Evolutionary conservation across 1,140 invertebrate genomes (phyloP), one percentile per base, ranked within the genome.

Genomic region (Procambarus virginalis): DNA sequence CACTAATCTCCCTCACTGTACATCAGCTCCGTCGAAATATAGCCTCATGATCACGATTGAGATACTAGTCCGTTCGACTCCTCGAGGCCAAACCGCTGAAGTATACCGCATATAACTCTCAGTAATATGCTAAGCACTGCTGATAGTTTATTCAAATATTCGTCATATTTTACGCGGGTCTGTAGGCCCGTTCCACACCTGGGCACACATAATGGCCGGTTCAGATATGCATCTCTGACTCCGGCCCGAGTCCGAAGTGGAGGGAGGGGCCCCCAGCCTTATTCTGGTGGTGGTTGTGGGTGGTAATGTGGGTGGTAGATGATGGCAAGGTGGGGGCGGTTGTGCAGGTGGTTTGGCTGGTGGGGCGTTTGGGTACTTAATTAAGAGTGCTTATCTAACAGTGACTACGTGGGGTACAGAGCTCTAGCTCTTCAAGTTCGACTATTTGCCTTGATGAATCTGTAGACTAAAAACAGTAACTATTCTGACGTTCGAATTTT

Each of bases 91-190:
- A 10, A 12, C 12, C 51, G 80, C 22, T 82, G 80, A 82, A 68
- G 80, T 60, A 60, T 82, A 64, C 80, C 80, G 58, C 80, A 9
- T 82, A 68, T 82, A 82, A 82, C 80, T 82, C 80, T 82, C 80
- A 48, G 80, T 82, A 82, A 82, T 82, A 82, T 82, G 60, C 60
- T 82, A 82, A 82, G 58, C 45, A 60, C 80, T 34, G 58, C 80
- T 82, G 58, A 82, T 82, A 82, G 80, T 82, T 82, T 82, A 82
- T 82, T 82, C 80, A 82, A 82, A 82, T 82, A 82, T 82, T 82
- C 80, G 80, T 82, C 34, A 82, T 82, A 82, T 82, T 82, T 82
- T 82, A 82, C 80, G 45, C 80, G 58, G 51, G 80, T 82, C 80
- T 82, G 80, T 82, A 82, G 80, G 80, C 80, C 80, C 80, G 80